Base-by-base conservation (phyloP, 1,140 invertebrate genomes). In the Brachionus manjavacas region DNA sequence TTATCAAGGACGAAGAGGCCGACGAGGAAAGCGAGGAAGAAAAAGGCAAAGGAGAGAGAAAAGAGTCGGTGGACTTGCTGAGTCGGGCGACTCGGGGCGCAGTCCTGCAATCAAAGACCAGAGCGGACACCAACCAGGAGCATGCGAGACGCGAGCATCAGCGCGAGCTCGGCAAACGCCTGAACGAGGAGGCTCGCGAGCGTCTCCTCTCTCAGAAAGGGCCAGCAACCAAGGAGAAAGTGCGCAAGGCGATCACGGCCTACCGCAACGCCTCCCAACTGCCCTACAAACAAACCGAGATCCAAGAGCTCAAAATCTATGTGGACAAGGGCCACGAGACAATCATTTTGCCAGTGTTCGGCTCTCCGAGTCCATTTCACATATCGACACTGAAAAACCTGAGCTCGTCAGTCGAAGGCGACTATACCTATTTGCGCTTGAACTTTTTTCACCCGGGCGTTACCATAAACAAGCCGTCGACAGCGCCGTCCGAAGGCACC, bases 331-430 rank as follows among this genome's bases (percentile, higher is more conserved):
- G 96, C 90, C 97, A 97, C 88, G 96, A 99, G 91, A 98, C 96
- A 11, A 93, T 99, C 12, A 97, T 99, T 84, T 89, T 99, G 84
- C 97, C 97, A 0, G 93, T 99, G 86, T 98, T 96, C 91, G 97
- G 97, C 76, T 92, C 96, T 60, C 94, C 96, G 7, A 95, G 97
- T 85, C 97, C 97, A 83, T 99, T 98, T 89, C 97, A 99, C 88
- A 99, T 99, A 89, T 96, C 96, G 0, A 99, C 95, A 3, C 96
- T 99, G 70, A 99, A 99, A 91, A 99, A 99, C 89, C 97, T 98
- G 87, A 97, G 95, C 28, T 95, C 97, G 88, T 96, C 95, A 1
- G 95, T 99, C 20, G 97, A 99, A 91, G 98, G 98, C 43, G 97
- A 99, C 89, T 99, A 98, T 88, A 99, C 97, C 0, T 99, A 99